phyloP scores from a whole-genome alignment of 2,113 vertebrate genomes.

The Pituophis catenifer region DNA sequence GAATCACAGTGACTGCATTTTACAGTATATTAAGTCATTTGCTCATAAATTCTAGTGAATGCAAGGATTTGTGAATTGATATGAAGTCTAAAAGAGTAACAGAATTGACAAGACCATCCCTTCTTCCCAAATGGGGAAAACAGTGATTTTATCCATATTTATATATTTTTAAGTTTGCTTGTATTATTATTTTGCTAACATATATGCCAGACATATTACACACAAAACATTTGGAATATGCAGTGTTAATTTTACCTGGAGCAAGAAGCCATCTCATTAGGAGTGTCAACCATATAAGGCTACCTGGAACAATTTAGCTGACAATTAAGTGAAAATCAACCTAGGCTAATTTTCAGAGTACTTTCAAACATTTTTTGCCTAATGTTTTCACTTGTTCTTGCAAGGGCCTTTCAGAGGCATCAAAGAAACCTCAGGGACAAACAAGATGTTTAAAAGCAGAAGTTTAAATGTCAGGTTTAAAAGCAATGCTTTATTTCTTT shows the following conservation, averaged over 20 bases:
- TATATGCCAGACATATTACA: rapidly evolving
- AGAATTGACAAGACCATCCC: not conserved
- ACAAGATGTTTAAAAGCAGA: not conserved
- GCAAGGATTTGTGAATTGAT: not conserved
- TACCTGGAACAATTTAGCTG: not conserved
- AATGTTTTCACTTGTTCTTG: not conserved
- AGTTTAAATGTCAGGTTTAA: slow-evolving; percentile 3
- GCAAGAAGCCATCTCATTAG: not conserved
- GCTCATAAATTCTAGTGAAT: not conserved
- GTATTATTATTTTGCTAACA: slow-evolving; percentile 30
- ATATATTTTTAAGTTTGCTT: not conserved
- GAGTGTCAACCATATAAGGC: rapidly evolving
- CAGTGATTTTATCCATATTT: not conserved
- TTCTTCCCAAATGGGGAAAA: not conserved
- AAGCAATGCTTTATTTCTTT: slow-evolving; percentile 12
- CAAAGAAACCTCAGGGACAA: not conserved
- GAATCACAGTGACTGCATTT: not conserved
- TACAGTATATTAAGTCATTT: not conserved
- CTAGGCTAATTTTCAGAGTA: not conserved
- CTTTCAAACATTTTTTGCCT: not conserved
- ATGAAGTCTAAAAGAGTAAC: not conserved
- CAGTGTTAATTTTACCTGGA: not conserved
- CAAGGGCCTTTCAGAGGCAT: not conserved
- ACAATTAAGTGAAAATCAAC: not conserved
- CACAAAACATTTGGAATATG: rapidly evolving